Evolutionary conservation across 2,888 invertebrate genomes (phyloP).

Genomic region (Oxycera nigricornis): DNA sequence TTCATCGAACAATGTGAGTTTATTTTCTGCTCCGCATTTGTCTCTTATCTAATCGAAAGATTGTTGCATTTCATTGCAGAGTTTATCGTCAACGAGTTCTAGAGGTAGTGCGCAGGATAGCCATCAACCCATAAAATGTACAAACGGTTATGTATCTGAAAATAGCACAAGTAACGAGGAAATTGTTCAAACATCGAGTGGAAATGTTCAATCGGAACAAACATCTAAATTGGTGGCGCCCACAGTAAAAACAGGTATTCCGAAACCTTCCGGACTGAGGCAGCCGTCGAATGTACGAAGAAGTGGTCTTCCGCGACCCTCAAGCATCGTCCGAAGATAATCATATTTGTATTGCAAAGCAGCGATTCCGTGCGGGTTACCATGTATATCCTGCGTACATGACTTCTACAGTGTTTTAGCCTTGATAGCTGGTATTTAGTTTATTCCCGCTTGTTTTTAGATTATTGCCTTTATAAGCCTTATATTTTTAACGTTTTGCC

Average conservation of each 20-base stretch:
- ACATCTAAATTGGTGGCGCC: constrained; percentile 26
- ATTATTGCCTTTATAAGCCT: constrained; percentile 22
- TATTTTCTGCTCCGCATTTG: neutral
- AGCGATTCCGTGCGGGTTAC: neutral
- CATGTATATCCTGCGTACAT: neutral
- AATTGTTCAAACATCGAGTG: neutral
- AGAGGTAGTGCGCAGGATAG: constrained; percentile 53
- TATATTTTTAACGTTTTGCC: constrained; percentile 28
- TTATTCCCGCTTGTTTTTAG: constrained; percentile 17
- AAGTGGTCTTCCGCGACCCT: constrained; percentile 59
- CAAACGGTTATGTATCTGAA: constrained; percentile 44
- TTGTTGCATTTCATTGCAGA: constrained; percentile 53
- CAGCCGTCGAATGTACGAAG: constrained; percentile 57
- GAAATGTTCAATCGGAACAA: neutral
- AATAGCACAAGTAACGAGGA: constrained; percentile 23
- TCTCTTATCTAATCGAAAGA: neutral
- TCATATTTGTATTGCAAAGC: no score
- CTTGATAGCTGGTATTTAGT: neutral
- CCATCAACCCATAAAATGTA: constrained; percentile 13
- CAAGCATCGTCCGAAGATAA: constrained; percentile 56
- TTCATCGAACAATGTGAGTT: constrained; percentile 55
- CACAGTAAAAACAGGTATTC: constrained; percentile 55
- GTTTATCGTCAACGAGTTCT: constrained; percentile 59
- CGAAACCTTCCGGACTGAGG: constrained; percentile 58
- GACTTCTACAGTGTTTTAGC: constrained; percentile 6